Evolutionary conservation across 2,888 invertebrate genomes (phyloP), one percentile per base, ranked within the genome.

Genomic region (Apoda limacodes): DNA sequence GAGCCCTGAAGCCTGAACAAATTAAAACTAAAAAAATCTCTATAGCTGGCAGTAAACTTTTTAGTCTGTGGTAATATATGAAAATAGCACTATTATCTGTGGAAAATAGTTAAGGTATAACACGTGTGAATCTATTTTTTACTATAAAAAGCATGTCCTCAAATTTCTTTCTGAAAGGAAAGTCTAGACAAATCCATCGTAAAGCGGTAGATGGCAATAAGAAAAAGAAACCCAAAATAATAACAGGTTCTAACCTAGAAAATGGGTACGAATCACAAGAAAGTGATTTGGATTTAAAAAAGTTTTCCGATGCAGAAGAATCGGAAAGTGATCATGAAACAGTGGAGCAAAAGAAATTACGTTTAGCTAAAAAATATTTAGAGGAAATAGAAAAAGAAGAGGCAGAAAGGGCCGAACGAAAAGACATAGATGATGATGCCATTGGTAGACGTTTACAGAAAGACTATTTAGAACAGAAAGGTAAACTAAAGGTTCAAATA

Each of bases 321-420:
- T 69, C 72, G 0, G 87, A 86, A 43, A 87, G 87, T 48, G 87
- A 88, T 42, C 78, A 85, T 42, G 92, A 95, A 66, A 95, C 93
- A 1, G 88, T 90, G 0, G 95, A 96, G 60, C 93, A 97, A 55
- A 97, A 96, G 59, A 90, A 93, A 45, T 60, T 97, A 27, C 85
- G 95, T 24, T 68, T 97, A 38, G 95, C 97, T 0, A 96, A 96
- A 60, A 86, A 92, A 58, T 95, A 95, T 66, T 76, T 98, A 19
- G 83, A 90, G 52, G 92, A 95, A 80, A 89, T 97, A 24, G 89
- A 92, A 66, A 87, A 85, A 53, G 89, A 93, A 80, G 92, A 92
- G 59, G 84, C 84, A 12, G 85, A 86, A 42, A 83, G 88, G 45
- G 82, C 84, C 1, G 88, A 88, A 46, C 78, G 85, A 10, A 82